A percentile compares a stretch with the other conserved stretches of the same genome.
phyloP scores from a whole-genome alignment of 2,797 vertebrate species.

The Rhabdophis nuchalis region DNA sequence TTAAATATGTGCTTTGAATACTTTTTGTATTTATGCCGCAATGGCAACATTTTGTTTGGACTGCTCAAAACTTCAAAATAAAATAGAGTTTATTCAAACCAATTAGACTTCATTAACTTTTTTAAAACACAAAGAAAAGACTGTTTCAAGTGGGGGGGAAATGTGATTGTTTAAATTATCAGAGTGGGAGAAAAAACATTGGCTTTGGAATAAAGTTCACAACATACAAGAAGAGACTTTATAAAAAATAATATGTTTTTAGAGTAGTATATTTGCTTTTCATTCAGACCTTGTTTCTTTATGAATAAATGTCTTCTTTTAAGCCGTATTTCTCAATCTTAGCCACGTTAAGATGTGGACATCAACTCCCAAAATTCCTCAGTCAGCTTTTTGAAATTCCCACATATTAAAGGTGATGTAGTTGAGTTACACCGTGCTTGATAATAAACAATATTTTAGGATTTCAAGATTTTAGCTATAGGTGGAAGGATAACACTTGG shows the following conservation, averaged over 20 bases:
- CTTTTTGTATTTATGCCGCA: slow-evolving; percentile 70
- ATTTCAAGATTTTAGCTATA: neutral
- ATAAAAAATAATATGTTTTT: neutral
- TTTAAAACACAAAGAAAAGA: neutral
- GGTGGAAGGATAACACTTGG: neutral
- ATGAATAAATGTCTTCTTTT: neutral
- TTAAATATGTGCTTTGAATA: slow-evolving; percentile 68
- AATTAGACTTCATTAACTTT: neutral
- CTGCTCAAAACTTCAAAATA: slow-evolving; percentile 64
- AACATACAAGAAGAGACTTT: neutral
- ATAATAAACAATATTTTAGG: neutral
- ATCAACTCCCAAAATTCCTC: neutral
- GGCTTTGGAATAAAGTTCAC: neutral
- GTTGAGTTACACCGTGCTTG: neutral
- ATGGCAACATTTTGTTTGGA: slow-evolving; percentile 63
- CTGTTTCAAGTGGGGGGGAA: neutral
- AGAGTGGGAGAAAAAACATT: neutral
- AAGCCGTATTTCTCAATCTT: neutral
- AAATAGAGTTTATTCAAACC: slow-evolving; percentile 64
- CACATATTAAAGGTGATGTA: neutral
- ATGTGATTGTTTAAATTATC: neutral
- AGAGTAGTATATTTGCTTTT: neutral
- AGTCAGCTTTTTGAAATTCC: neutral
- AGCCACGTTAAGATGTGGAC: neutral
- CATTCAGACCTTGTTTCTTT: neutral